A percentile compares a stretch with the other conserved stretches of the same genome.
These are phyloP conservation scores for Indicator maculatus DNA, from an alignment of 2,113 vertebrate species.

Conservation along the genomic window DNA sequence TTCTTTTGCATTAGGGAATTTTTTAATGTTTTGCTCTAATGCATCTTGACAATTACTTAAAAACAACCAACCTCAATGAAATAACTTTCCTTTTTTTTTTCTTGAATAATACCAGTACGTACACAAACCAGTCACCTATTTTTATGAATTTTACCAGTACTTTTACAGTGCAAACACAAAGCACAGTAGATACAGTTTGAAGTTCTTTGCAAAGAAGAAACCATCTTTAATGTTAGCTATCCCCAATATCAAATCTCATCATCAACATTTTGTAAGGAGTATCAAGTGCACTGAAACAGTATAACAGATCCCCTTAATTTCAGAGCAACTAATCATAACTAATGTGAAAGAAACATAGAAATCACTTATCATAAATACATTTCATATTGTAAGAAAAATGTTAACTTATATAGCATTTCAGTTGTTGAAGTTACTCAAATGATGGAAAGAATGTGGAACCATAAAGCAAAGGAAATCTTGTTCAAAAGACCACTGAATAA, in stretches of 20 bases:
- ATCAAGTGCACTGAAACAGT: not conserved
- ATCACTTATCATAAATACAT: not conserved
- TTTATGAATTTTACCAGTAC: not conserved
- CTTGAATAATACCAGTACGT: not conserved
- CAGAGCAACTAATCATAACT: not conserved
- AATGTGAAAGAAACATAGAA: not conserved
- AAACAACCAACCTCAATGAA: not conserved
- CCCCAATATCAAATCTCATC: not conserved
- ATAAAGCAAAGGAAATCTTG: not conserved
- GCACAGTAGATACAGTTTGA: not conserved
- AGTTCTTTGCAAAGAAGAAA: not conserved
- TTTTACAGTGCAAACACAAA: not conserved
- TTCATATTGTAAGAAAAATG: not conserved
- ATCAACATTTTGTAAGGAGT: not conserved
- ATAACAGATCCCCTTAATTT: not conserved
- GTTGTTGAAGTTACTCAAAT: not conserved
- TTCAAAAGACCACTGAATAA: not conserved
- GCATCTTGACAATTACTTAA: not conserved
- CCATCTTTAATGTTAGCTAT: not conserved
- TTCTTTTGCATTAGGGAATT: not conserved
- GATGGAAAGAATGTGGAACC: not conserved
- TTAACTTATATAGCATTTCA: not conserved
- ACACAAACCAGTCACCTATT: not conserved
- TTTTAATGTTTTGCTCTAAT: not conserved
- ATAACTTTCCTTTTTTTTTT: not conserved